These are phyloP conservation scores for Pseudochirops corinnae DNA, from an alignment of 2,797 vertebrate genomes.

Conservation along the genomic window DNA sequence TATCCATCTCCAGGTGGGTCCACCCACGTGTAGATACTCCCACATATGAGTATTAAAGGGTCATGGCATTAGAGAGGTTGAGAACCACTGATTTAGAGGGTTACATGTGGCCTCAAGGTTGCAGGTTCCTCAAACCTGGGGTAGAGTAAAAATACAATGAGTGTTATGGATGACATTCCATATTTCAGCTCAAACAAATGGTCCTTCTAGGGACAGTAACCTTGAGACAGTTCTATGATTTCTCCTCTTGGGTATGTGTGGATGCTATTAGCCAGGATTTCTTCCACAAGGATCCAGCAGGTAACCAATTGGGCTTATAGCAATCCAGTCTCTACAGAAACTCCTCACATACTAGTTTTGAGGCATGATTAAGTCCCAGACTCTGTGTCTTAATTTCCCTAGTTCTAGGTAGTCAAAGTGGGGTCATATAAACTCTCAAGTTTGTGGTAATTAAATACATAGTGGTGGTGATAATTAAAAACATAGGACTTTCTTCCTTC, in stretches of 20 bases:
- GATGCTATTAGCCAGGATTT: constrained; percentile 87
- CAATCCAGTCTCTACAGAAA: constrained; percentile 92
- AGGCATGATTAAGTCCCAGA: constrained; percentile 89
- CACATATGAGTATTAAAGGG: no score
- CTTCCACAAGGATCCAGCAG: constrained; percentile 90
- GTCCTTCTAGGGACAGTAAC: constrained; percentile 96
- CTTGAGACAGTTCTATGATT: constrained; percentile 89
- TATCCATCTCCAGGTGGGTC: no score
- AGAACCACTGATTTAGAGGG: no score
- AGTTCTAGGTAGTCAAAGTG: constrained; percentile 96
- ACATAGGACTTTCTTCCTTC: constrained; percentile 89
- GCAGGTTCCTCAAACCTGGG: no score
- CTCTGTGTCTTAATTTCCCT: constrained; percentile 92
- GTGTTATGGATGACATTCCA: constrained; percentile 85
- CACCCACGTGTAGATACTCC: no score
- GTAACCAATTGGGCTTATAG: constrained; percentile 92
- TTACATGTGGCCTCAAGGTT: no score
- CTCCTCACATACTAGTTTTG: constrained; percentile 91
- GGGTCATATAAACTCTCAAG: constrained; percentile 91
- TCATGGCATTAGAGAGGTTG: no score
- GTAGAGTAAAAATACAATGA: constrained; percentile 89
- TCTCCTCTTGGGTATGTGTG: constrained; percentile 92
- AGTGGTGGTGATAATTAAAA: constrained; percentile 87
- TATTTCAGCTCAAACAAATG: constrained; percentile 92
- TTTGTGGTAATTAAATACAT: constrained; percentile 89